Conservation (phyloP, 1,140 invertebrate species). For the Sarcophaga bullata region DNA sequence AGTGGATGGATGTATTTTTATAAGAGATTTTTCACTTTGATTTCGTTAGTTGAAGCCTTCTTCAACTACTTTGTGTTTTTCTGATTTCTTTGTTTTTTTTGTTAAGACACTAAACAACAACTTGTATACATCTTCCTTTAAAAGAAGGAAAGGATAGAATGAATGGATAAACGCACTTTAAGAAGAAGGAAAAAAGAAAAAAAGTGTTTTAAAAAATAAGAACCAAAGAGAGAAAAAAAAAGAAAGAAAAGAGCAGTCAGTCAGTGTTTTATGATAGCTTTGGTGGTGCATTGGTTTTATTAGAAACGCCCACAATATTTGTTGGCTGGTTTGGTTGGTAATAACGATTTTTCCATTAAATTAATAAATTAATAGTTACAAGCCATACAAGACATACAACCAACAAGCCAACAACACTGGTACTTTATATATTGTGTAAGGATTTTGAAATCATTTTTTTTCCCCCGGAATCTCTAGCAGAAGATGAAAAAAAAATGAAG, state of each 20-base stretch:
- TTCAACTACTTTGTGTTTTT: background rate
- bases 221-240: too few species aligned
- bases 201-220: background rate
- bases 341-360: slow-evolving; percentile 62
- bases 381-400: slow-evolving; percentile 39
- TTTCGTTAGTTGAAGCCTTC: background rate
- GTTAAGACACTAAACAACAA: background rate
- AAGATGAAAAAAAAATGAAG: background rate
- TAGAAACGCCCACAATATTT: slow-evolving; percentile 60
- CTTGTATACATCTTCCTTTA: background rate
- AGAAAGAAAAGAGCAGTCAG: background rate
- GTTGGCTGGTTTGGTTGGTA: slow-evolving; percentile 36
- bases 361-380: slow-evolving; percentile 66
- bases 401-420: too few species aligned
- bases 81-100: too few species aligned
- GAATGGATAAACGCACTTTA: too few species aligned
- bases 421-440: too few species aligned
- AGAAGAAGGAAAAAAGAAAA: background rate
- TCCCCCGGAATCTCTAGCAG: background rate
- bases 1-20: background rate
- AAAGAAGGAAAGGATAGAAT: background rate
- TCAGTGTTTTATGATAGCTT: background rate
- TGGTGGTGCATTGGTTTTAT: slow-evolving; percentile 60
- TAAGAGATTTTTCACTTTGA: slow-evolving; percentile 6
- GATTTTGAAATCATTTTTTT: too few species aligned